Base-by-base conservation (phyloP, 1,140 invertebrate species). In the Aporrectodea caliginosa region DNA sequence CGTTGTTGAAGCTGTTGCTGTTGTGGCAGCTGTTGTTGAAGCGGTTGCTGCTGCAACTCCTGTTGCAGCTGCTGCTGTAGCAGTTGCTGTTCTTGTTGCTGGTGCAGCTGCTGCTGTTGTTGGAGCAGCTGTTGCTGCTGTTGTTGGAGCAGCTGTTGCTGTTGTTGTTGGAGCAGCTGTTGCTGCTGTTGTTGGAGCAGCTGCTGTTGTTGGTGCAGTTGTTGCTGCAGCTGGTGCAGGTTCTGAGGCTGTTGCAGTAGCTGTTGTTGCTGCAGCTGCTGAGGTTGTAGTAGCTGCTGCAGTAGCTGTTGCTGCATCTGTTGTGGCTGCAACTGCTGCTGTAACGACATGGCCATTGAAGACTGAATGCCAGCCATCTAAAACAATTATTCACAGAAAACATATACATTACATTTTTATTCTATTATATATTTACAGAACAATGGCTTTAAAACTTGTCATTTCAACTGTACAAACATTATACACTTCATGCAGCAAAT, bases 1-100 rank as follows among this genome's bases (percentile, higher is more conserved):
- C 77, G 81, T 80, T 75, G 80, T 82, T 78, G 43, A 80, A 74
- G 2, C 69, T 75, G 32, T 77, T 73, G 32, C 79, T 79, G 34
- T 29, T 72, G 31, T 16, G 29, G 73, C 2, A 27, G 73, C n/a
- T 74, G 73, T 31, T 83, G 82, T 73, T 82, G 81, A 69, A 77
- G 77, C 79, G 89, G 90, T 58, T 89, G 87, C 81, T 88, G 89
- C 81, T 85, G 86, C 81, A 84, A 83, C 72, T 84, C 84, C 81
- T 91, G 90, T 78, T 90, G 89, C 84, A 89, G 84, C 84, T 88
- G 84, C 82, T 89, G 84, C 82, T 88, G 87, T 80, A 87, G 86
- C 73, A 12, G 43, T 22, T 58, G 43, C 22, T 58, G 43, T 58
- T 58, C 6, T 58, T 58, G 43, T 58, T 58, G 43, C 22, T 58